Conservation (phyloP, 2,113 vertebrate genomes). For the Speoplatyrhinus poulsoni region DNA sequence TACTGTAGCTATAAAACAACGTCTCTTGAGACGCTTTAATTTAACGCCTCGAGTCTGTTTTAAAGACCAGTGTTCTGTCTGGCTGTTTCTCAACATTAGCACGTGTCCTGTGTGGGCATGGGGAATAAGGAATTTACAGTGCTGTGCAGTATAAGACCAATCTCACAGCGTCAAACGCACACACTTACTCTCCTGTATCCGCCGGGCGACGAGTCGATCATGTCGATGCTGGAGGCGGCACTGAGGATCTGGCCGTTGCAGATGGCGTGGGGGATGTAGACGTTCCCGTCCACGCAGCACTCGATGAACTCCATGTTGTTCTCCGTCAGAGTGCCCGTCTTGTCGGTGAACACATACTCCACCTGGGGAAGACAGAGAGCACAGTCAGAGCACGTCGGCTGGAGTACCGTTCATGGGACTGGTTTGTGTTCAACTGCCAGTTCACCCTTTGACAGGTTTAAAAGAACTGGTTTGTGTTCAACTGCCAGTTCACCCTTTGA, state of each 20-base stretch:
- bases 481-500: too few relatives aligned
- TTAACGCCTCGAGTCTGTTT: too few relatives aligned
- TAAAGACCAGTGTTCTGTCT: too few relatives aligned
- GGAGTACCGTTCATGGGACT: not conserved
- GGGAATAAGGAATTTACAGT: too few relatives aligned
- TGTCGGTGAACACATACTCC: slow-evolving; percentile 98
- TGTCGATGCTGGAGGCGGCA: slow-evolving; percentile 87
- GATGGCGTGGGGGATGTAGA: slow-evolving; percentile 89
- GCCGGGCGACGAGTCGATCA: slow-evolving; percentile 94
- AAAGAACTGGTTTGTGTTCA: too few relatives aligned
- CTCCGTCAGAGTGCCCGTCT: slow-evolving; percentile 96
- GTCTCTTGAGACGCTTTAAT: too few relatives aligned
- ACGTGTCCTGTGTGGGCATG: too few relatives aligned
- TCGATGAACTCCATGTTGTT: slow-evolving; percentile 99
- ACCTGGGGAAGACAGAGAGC: slow-evolving; percentile 75
- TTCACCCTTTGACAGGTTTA: too few relatives aligned
- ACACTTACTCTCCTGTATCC: slow-evolving; percentile 82
- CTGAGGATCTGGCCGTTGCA: slow-evolving; percentile 94
- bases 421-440: not conserved
- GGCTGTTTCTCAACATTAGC: too few relatives aligned
- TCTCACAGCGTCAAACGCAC: not conserved
- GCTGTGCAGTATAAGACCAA: not conserved
- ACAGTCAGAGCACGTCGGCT: not conserved
- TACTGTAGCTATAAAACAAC: too few relatives aligned
- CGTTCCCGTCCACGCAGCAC: slow-evolving; percentile 93